Conservation (phyloP, 2,888 invertebrate species). For the Lasioglossum zephyrum region DNA sequence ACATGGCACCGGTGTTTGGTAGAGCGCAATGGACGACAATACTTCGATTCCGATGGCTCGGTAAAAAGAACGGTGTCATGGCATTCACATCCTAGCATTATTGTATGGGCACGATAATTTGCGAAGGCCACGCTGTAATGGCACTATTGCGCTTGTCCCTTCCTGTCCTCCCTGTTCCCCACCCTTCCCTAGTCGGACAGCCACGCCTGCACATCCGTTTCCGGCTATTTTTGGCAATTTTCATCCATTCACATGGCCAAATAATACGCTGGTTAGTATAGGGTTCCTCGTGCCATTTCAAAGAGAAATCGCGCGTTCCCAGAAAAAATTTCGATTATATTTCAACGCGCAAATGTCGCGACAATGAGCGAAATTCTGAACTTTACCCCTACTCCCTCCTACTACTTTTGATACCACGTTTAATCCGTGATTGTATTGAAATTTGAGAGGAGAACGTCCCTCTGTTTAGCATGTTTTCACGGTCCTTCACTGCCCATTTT, state of each 20-base stretch:
- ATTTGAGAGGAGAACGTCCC: neutral
- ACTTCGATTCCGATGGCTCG: conserved; percentile 26
- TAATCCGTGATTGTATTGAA: conserved; percentile 27
- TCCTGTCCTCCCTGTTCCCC: neutral
- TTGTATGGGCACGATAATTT: conserved; percentile 60
- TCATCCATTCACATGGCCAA: conserved; percentile 69
- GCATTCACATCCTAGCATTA: conserved; percentile 33
- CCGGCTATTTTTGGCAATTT: conserved; percentile 79
- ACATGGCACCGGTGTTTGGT: conserved; percentile 25
- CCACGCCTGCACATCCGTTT: conserved; percentile 70
- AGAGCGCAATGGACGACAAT: conserved; percentile 33
- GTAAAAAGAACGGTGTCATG: conserved; percentile 35
- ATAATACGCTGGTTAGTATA: conserved; percentile 58
- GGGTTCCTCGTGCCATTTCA: conserved; percentile 56
- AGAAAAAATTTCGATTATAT: conserved; percentile 60
- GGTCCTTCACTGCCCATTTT: neutral
- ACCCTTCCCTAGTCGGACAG: conserved; percentile 28
- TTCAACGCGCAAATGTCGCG: conserved; percentile 55
- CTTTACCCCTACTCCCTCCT: conserved; percentile 16
- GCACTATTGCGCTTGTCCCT: conserved; percentile 45
- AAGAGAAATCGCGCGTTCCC: conserved; percentile 67
- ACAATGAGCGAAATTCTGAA: conserved; percentile 64
- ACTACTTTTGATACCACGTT: neutral
- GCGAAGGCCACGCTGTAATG: conserved; percentile 63
- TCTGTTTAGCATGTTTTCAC: neutral